Percentiles rank a stretch among this genome's conserved stretches.
These are phyloP conservation scores for Burhinus bistriatus DNA, from an alignment of 2,113 vertebrate genomes.

Conservation along the genomic window DNA sequence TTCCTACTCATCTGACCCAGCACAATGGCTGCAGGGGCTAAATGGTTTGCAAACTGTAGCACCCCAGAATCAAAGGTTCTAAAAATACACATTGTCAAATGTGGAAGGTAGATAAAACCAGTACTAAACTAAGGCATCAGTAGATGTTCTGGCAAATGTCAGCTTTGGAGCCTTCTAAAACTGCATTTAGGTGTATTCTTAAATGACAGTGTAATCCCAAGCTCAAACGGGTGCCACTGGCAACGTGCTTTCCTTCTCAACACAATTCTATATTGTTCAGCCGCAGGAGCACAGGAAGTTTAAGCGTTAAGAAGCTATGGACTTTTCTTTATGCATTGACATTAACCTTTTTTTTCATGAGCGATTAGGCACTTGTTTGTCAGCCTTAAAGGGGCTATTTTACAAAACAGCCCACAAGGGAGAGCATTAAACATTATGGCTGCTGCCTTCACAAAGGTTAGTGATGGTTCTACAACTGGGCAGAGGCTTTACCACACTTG, in stretches of 20 bases:
- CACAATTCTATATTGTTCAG: conserved; percentile 15
- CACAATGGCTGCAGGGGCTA: conserved; percentile 13
- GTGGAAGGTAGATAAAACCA: conserved; percentile 38
- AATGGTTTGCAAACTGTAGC: conserved; percentile 55
- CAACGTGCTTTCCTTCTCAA: conserved; percentile 5
- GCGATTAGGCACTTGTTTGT: neutral
- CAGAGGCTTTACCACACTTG: neutral
- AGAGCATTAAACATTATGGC: neutral
- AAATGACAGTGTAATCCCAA: neutral
- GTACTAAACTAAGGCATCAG: neutral
- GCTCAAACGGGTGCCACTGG: conserved; percentile 55
- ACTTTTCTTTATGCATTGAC: neutral
- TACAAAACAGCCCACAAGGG: neutral
- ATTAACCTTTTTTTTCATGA: neutral
- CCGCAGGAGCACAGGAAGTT: neutral
- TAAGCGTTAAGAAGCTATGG: neutral
- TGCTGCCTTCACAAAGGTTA: neutral
- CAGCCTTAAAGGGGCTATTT: neutral
- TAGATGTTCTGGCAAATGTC: neutral
- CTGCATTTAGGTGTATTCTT: neutral
- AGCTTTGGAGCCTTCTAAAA: conserved; percentile 20
- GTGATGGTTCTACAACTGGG: neutral
- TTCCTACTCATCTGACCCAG: neutral
- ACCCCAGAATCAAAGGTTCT: neutral
- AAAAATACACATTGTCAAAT: conserved; percentile 1